phyloP scores from a whole-genome alignment of 2,797 vertebrate genomes.

The Hafferia zeledoni region DNA sequence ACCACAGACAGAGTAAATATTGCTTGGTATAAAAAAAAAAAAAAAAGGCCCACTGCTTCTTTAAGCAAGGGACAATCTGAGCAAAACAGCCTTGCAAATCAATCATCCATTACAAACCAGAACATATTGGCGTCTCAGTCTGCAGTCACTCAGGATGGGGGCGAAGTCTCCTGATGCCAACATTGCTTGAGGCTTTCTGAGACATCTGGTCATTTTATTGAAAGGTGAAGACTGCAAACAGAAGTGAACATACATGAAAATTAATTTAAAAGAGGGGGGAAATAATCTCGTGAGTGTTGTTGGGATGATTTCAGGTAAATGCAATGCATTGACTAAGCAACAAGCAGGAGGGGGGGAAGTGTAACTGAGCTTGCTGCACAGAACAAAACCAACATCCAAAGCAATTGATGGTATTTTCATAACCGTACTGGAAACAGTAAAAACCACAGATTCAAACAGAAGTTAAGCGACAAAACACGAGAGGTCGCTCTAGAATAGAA shows the following conservation, averaged over 20 bases:
- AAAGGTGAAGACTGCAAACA: constrained; percentile 50
- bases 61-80: constrained; percentile 25
- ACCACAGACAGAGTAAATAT: not conserved
- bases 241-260: constrained; percentile 39
- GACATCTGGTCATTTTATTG: constrained; percentile 68
- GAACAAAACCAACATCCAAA: not conserved
- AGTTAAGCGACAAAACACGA: not conserved
- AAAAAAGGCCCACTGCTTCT: not conserved
- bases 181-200: constrained; percentile 57
- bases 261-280: constrained; percentile 49
- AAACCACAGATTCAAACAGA: not conserved
- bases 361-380: not conserved
- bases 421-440: not conserved
- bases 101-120: constrained; percentile 63
- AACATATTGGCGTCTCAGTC: constrained; percentile 48
- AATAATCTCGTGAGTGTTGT: not conserved
- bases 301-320: not conserved
- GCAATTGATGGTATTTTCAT: not conserved
- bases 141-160: constrained; percentile 48
- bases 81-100: constrained; percentile 62
- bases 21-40: not conserved
- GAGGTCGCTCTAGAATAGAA: constrained; percentile 32
- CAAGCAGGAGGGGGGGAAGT: not conserved
- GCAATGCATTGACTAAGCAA: not conserved
- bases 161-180: constrained; percentile 39